Base-by-base conservation (phyloP, 1,140 invertebrate genomes). In the Archegozetes longisetosus region DNA sequence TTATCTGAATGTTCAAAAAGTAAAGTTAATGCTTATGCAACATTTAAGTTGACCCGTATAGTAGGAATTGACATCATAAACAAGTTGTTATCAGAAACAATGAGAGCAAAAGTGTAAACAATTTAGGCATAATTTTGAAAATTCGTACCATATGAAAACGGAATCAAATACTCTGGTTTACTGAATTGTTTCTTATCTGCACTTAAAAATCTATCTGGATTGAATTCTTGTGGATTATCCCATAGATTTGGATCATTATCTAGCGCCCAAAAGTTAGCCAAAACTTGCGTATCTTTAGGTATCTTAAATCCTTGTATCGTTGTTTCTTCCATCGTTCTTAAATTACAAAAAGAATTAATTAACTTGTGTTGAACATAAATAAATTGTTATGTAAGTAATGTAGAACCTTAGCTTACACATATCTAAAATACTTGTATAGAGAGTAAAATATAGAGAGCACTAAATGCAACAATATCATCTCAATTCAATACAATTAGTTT, bases 211-310 rank as follows among this genome's bases (percentile, higher is more conserved):
- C 64, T 24, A 23, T 66, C 61, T 0, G 64, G 62, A 22, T 54
- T 58, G 53, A 66, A 66, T 13, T 48, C 13, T 4, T 61, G 26
- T 2, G 65, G 65, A 3, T 61, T 51, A 0, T 60, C 56, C 65
- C 65, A 66, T 23, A 57, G 55, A 3, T 55, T 54, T 2, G 59
- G 55, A 22, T 66, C 64, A 48, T 65, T 61, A 46, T 66, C 61
- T 1, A 65, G 24, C 24, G 64, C 61, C 26, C 58, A 50, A 46
- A 86, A 83, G 69, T 88, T 91, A n/a, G 80, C 80, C 4, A 90
- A 77, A 0, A 91, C 78, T 77, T 87, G 85, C 23, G 85, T 85
- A 61, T 86, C 82, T 81, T 85, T 67, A n/a, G 70, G 69, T n/a
- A 73, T 52, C 28, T 58, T 53, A 54, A 68, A 72, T 22, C 68